phyloP scores from a whole-genome alignment of 2,888 invertebrate genomes.

The Philonicus albiceps region DNA sequence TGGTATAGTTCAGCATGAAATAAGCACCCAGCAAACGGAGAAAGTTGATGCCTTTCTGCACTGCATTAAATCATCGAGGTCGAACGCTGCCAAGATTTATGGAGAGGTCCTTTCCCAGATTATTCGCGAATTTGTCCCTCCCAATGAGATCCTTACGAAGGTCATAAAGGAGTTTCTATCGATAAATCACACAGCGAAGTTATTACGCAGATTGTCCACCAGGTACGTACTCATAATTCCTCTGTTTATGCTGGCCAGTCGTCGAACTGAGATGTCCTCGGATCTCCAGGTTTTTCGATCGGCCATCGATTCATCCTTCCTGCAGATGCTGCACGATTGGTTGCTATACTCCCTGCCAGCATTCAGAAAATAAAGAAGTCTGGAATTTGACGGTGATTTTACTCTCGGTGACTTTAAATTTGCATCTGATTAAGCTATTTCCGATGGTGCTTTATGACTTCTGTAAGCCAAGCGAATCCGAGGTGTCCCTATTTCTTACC shows the following conservation, averaged over 20 bases:
- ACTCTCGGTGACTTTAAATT: conserved; percentile 63
- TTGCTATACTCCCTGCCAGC: conserved; percentile 65
- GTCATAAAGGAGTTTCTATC: conserved; percentile 86
- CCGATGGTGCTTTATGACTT: conserved; percentile 58
- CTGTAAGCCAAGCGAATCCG: conserved; percentile 19
- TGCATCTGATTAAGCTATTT: conserved; percentile 64
- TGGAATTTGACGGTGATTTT: conserved; percentile 64
- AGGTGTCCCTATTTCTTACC: conserved; percentile 61
- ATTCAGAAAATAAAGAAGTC: conserved; percentile 61
- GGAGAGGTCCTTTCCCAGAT: conserved; percentile 77
- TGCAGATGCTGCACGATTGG: conserved; percentile 91
- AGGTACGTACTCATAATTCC: conserved; percentile 67
- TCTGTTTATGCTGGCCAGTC: conserved; percentile 41
- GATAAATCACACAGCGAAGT: conserved; percentile 80
- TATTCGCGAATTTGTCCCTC: conserved; percentile 82
- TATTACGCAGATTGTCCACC: conserved; percentile 87
- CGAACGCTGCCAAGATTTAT: conserved; percentile 71
- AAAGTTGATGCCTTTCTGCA: conserved; percentile 82
- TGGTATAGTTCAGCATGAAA: conserved; percentile 70
- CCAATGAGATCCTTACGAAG: conserved; percentile 86
- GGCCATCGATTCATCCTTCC: conserved; percentile 81
- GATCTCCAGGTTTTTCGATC: conserved; percentile 82
- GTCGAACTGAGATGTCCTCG: not conserved
- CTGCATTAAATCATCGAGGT: conserved; percentile 73
- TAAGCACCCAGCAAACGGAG: conserved; percentile 80